Percentiles rank a stretch among this genome's conserved stretches.
phyloP scores from a whole-genome alignment of 2,888 invertebrate species.

The Icerya purchasi region DNA sequence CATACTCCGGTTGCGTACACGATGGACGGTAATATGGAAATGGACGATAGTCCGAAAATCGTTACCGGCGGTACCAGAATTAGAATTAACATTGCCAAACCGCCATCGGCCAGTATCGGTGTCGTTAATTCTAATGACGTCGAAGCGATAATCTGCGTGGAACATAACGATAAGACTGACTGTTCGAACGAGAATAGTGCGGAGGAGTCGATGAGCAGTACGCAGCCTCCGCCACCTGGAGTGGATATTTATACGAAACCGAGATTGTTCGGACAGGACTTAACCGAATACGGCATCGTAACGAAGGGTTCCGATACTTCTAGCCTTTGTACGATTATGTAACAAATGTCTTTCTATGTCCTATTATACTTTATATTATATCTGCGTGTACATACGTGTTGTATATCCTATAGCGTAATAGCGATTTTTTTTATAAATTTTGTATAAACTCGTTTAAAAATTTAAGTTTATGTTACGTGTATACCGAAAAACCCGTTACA shows the following conservation, averaged over 20 bases:
- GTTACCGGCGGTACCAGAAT: slow-evolving; percentile 35
- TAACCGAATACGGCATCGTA: slow-evolving; percentile 48
- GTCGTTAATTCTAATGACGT: slow-evolving; percentile 5
- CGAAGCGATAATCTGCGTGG: not conserved
- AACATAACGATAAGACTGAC: slow-evolving; percentile 3
- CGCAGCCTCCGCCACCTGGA: slow-evolving; percentile 36
- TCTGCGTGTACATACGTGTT: too few relatives aligned
- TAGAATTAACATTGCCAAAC: slow-evolving; percentile 62
- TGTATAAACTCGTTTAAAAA: too few relatives aligned
- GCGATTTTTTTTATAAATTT: too few relatives aligned
- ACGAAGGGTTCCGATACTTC: slow-evolving; percentile 58
- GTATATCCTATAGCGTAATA: too few relatives aligned
- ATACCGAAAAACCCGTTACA: too few relatives aligned
- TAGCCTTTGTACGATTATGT: slow-evolving; percentile 72
- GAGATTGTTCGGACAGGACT: slow-evolving; percentile 31
- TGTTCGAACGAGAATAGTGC: slow-evolving; percentile 7
- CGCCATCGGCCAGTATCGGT: slow-evolving; percentile 24
- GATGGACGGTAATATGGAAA: slow-evolving; percentile 57
- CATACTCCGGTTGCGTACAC: slow-evolving; percentile 37
- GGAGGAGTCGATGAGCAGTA: slow-evolving; percentile 12
- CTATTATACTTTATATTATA: too few relatives aligned
- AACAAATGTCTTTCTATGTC: too few relatives aligned
- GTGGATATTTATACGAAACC: slow-evolving; percentile 23
- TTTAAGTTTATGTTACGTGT: too few relatives aligned
- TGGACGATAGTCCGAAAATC: slow-evolving; percentile 29